Percentiles rank a stretch among this genome's conserved stretches.
Conservation (phyloP, 1,140 invertebrate genomes). For the Cydia fagiglandana region DNA sequence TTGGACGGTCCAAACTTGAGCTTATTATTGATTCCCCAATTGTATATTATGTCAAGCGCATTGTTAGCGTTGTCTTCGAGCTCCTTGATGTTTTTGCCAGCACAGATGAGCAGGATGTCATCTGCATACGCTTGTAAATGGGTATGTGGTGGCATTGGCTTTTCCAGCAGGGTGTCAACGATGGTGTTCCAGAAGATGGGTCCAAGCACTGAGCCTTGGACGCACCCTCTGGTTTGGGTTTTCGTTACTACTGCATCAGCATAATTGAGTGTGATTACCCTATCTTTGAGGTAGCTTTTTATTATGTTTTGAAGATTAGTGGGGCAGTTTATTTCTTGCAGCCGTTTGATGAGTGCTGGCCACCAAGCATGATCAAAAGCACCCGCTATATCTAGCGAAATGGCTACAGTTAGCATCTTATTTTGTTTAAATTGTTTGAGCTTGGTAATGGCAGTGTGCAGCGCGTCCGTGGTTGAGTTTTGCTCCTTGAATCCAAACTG, state of each 20-base stretch:
- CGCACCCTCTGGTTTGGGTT: neutral
- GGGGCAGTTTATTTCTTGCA: conserved; percentile 10
- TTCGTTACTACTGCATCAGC: conserved; percentile 7
- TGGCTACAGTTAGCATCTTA: conserved; percentile 6
- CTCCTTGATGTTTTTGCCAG: neutral
- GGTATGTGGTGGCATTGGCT: conserved; percentile 28
- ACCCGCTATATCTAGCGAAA: conserved; percentile 44
- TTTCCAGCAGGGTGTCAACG: conserved; percentile 37
- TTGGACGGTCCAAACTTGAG: conserved; percentile 36
- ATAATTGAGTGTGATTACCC: conserved; percentile 24
- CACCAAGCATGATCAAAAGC: conserved; percentile 49
- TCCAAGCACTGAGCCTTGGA: conserved; percentile 43
- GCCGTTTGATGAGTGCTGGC: conserved; percentile 37
- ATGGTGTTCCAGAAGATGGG: conserved; percentile 42
- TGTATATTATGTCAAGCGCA: conserved; percentile 25
- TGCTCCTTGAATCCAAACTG: conserved; percentile 45
- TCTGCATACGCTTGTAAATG: conserved; percentile 44
- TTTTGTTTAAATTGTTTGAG: conserved; percentile 14
- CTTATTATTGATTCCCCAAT: conserved; percentile 38
- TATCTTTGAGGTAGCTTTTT: neutral
- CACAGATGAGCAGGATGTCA: conserved; percentile 38
- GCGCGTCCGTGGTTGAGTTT: conserved; percentile 34
- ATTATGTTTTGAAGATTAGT: too few species aligned
- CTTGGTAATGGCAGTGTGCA: conserved; percentile 32
- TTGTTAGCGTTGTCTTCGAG: conserved; percentile 34